phyloP scores from a whole-genome alignment of 2,797 vertebrate genomes.

The Anableps anableps region DNA sequence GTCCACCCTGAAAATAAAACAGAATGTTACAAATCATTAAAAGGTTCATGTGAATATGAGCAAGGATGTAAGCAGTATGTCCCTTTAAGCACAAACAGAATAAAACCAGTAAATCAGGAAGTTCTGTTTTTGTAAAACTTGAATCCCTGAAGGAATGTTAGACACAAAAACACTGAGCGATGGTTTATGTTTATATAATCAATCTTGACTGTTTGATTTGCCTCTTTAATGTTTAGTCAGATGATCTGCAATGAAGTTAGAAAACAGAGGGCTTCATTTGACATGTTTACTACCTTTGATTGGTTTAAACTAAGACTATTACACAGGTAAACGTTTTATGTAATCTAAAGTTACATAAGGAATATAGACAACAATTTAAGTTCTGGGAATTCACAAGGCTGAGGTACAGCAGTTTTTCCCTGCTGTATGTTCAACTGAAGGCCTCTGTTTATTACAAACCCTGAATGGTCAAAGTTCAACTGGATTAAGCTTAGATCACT shows the following conservation, averaged over 20 bases:
- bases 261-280: conserved; percentile 3
- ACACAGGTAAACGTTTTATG: no score
- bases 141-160: not conserved
- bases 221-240: not conserved
- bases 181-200: conserved; percentile 2
- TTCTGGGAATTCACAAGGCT: not conserved
- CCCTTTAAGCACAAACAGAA: not conserved
- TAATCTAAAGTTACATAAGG: not conserved
- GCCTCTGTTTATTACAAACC: not conserved
- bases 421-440: not conserved
- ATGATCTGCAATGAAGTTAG: not conserved
- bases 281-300: not conserved
- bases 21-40: not conserved
- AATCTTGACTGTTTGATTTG: not conserved
- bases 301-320: not conserved
- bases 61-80: not conserved
- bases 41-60: not conserved
- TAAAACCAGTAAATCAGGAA: not conserved
- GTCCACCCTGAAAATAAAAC: not conserved
- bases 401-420: not conserved
- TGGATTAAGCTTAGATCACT: not conserved
- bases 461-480: conserved; percentile 14
- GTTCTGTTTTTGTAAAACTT: conserved; percentile 1
- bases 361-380: not conserved
- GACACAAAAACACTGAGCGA: not conserved